Conservation (phyloP, 2,888 invertebrate species). For the Mallateleia sp. region DNA sequence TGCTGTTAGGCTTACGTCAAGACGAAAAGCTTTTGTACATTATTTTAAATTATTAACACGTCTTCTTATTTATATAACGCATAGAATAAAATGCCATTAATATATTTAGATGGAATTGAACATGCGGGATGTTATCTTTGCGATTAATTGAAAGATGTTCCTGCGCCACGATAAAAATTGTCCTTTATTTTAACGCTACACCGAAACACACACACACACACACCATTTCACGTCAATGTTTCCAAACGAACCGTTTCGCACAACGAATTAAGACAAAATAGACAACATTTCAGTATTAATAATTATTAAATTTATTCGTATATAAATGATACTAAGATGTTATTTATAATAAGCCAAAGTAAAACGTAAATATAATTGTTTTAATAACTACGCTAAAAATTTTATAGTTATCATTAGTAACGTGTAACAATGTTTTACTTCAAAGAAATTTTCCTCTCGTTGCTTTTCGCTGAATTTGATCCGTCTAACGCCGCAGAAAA, state of each 20-base stretch:
- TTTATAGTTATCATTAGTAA: slow-evolving; percentile 45
- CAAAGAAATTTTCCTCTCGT: no score
- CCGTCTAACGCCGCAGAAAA: slow-evolving; percentile 14
- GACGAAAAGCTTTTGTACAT: slow-evolving; percentile 58
- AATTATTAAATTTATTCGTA: slow-evolving; percentile 43
- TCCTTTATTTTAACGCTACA: no score
- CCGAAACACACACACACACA: slow-evolving; percentile 20
- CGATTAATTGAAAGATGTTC: slow-evolving; percentile 39
- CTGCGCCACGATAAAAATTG: slow-evolving; percentile 13
- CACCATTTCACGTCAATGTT: background rate
- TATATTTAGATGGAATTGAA: slow-evolving; percentile 67
- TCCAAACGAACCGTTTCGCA: slow-evolving; percentile 43
- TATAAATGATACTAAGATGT: slow-evolving; percentile 53
- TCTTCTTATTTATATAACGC: slow-evolving; percentile 51
- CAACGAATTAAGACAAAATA: slow-evolving; percentile 30
- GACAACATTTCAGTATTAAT: slow-evolving; percentile 55
- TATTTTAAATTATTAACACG: slow-evolving; percentile 69
- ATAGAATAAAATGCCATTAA: slow-evolving; percentile 38
- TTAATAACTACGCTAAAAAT: slow-evolving; percentile 35
- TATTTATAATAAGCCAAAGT: slow-evolving; percentile 64
- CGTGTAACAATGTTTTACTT: background rate
- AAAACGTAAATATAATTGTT: slow-evolving; percentile 55
- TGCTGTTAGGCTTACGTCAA: slow-evolving; percentile 43
- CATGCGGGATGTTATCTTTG: slow-evolving; percentile 37
- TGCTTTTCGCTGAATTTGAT: background rate